Evolutionary conservation across 2,888 invertebrate species (phyloP), one percentile per base, ranked within the genome.

Genomic region (Congeria kusceri): DNA sequence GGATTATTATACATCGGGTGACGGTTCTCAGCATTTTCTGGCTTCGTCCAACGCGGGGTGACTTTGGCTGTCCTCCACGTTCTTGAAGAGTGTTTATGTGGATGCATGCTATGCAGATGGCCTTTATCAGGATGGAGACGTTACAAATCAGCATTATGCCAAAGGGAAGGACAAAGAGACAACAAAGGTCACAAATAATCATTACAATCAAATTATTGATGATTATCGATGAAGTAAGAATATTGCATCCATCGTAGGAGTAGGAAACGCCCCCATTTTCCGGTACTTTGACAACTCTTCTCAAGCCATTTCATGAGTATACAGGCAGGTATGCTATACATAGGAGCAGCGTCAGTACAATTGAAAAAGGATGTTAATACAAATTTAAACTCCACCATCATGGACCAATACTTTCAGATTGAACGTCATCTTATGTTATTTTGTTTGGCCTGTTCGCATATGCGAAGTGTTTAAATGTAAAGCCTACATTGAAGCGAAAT

Each of bases 1-100:
- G 58, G 7, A 85, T 62, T 0, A 85, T 64, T 28, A 77, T 77
- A 0, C 83, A 68, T 65, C 75, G 78, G n/a, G 85, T 83, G 0
- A 83, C 83, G 5, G 80, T 79, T 63, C 80, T 77, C 47, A 81
- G 61, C 79, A 77, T 74, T 63, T 75, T 78, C 62, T 80, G 61
- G n/a, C 56, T 64, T 27, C 69, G 64, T 20, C 63, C 53, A 23
- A 46, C 49, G 0, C 56, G n/a, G 5, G 46, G 32, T 23, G 47
- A 32, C 3, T 20, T 62, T 3, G 69, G 20, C 57, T 70, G 58
- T 28, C 44, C 47, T 53, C 53, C 66, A 58, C 61, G 61, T 57
- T 23, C 66, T 11, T 76, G 69, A n/a, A 76, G 65, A 5, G 70
- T 47, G 18, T 53, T 25, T 18, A 32, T 58, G 11, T 73, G 68